These are phyloP conservation scores for Dynastes hyllus DNA, from an alignment of 2,888 invertebrate genomes.

Conservation along the genomic window DNA sequence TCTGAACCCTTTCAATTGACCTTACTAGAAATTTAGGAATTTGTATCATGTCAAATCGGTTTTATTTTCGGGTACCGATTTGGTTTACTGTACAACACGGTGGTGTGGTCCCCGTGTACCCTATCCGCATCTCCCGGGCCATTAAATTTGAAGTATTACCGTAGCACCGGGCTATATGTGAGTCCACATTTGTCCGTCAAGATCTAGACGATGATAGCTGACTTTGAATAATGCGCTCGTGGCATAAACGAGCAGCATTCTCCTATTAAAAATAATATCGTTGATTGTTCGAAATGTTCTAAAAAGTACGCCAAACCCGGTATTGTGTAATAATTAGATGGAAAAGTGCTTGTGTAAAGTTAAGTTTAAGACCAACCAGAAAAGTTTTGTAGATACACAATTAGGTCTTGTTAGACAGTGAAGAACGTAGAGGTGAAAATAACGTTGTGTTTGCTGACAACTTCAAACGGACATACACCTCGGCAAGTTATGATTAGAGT, in stretches of 20 bases:
- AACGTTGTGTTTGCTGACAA: not conserved
- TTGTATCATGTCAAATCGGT: too few species aligned
- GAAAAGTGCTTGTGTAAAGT: not conserved
- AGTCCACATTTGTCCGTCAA: constrained; percentile 42
- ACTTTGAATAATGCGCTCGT: constrained; percentile 27
- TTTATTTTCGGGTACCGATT: not conserved
- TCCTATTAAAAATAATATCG: too few species aligned
- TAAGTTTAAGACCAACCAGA: not conserved
- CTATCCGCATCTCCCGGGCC: constrained; percentile 17
- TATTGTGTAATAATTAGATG: not conserved
- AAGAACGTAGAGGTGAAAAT: not conserved
- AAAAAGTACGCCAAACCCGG: too few species aligned
- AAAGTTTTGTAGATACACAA: not conserved
- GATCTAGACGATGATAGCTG: constrained; percentile 37
- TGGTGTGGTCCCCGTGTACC: constrained; percentile 16
- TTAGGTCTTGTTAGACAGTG: not conserved
- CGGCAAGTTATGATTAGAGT: too few species aligned
- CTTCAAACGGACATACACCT: too few species aligned
- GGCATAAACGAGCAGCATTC: too few species aligned
- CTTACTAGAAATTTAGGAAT: too few species aligned
- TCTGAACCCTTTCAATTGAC: too few species aligned
- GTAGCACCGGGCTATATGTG: constrained; percentile 27
- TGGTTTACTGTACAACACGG: not conserved
- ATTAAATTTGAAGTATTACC: constrained; percentile 42
- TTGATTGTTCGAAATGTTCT: too few species aligned